phyloP scores from a whole-genome alignment of 2,888 invertebrate species.

The Hymenopus coronatus region DNA sequence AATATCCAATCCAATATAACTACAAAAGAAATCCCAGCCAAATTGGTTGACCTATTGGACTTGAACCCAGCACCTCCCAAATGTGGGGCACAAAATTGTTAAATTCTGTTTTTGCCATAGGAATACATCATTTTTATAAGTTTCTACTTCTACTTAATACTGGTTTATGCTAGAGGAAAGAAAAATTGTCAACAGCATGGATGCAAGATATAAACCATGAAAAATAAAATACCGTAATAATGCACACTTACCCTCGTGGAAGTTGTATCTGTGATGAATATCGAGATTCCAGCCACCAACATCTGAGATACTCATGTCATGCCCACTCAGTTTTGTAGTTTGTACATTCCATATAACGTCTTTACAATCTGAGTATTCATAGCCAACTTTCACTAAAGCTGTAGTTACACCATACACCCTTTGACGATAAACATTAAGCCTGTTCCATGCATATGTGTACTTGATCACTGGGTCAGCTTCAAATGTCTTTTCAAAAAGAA shows the following conservation, averaged over 20 bases:
- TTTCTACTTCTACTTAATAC: too few species aligned
- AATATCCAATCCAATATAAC: too few species aligned
- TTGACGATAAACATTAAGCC: constrained; percentile 92
- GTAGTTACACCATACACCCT: constrained; percentile 95
- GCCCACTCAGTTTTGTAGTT: constrained; percentile 91
- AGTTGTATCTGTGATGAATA: constrained; percentile 96
- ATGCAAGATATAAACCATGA: too few species aligned
- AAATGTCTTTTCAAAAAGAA: constrained; percentile 86
- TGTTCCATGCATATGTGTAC: constrained; percentile 97
- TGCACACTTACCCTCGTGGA: constrained; percentile 76
- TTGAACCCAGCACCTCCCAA: too few species aligned
- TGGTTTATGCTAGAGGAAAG: too few species aligned
- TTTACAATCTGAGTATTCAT: constrained; percentile 89
- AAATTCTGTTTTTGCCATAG: too few species aligned
- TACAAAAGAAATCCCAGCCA: too few species aligned
- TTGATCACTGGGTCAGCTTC: constrained; percentile 96
- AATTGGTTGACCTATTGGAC: too few species aligned
- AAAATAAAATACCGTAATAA: too few species aligned
- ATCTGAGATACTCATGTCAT: constrained; percentile 95
- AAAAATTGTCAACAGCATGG: too few species aligned
- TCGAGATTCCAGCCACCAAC: constrained; percentile 98
- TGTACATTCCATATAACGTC: constrained; percentile 95
- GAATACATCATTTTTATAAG: too few species aligned
- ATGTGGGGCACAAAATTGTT: too few species aligned
- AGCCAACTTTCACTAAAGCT: constrained; percentile 93